phyloP scores from a whole-genome alignment of 2,113 vertebrate genomes.

The Odontesthes bonariensis region DNA sequence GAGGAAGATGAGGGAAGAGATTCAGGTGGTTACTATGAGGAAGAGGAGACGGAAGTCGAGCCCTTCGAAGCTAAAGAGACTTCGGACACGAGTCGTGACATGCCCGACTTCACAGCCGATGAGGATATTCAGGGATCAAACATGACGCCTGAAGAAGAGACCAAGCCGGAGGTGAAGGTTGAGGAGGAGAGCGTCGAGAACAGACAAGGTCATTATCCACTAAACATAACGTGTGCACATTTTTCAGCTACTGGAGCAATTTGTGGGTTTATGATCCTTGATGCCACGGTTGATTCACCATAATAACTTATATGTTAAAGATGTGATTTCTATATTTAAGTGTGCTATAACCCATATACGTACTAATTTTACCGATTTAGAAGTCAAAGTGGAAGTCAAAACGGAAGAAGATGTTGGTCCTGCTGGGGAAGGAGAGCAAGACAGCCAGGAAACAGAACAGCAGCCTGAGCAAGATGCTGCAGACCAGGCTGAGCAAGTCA shows the following conservation, averaged over 20 bases:
- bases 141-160: conserved; percentile 17
- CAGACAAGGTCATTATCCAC: conserved; percentile 62
- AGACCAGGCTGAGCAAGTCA: conserved; percentile 56
- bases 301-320: too few relatives aligned
- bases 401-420: conserved; percentile 68
- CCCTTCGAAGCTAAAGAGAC: conserved; percentile 43
- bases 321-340: too few relatives aligned
- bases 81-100: conserved; percentile 40
- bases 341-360: too few relatives aligned
- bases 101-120: conserved; percentile 69
- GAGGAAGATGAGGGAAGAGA: conserved; percentile 72
- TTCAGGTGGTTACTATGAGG: conserved; percentile 75
- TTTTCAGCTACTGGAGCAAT: neutral
- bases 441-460: neutral
- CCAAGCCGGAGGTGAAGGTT: conserved; percentile 22
- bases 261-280: too few relatives aligned
- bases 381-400: conserved; percentile 69
- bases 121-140: conserved; percentile 63
- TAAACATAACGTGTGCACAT: too few relatives aligned
- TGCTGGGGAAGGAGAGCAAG: conserved; percentile 48
- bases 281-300: too few relatives aligned
- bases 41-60: conserved; percentile 60
- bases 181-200: neutral
- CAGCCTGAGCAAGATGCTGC: neutral
- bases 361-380: conserved; percentile 18